Evolutionary conservation across 2,113 vertebrate genomes (phyloP), one percentile per base, ranked within the genome.

Genomic region (Lota lota): DNA sequence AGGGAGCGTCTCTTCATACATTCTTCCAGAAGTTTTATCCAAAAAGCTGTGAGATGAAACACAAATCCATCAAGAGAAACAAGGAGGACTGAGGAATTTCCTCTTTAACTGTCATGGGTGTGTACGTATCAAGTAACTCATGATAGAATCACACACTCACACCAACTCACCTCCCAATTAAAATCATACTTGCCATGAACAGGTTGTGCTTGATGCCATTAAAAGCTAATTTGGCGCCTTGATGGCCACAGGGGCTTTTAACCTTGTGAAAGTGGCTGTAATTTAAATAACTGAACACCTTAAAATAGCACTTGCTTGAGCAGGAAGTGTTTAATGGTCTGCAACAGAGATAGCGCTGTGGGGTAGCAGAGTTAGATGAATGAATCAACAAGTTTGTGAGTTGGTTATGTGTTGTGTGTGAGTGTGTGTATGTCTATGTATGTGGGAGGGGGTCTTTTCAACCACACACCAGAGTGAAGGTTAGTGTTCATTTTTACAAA

Each of bases 141-240:
- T 7, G 28, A 33, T 3, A 7, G 5, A 18, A n/a, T 5, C 10
- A 19, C 28, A 15, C 19, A 65, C n/a, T 33, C 68, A 59, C 17
- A 28, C 12, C 36, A 7, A 24, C 21, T 53, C 61, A 47, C 28
- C 28, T 36, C 17, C 21, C 50, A 21, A 12, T 1, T 3, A 21
- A 10, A 57, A 62, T 58, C 21, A 63, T 6, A 66, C 36, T 59
- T 70, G 58, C 40, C 51, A 59, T 21, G 8, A 65, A 71, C 73
- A 57, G 17, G 59, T 65, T 70, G 40, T 33, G 65, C 54, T 53
- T 47, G 58, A 28, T 22, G 40, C 50, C 69, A 80, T 83, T 82
- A 83, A 84, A 84, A 84, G 24, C 50, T 63, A 14, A 75, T 80
- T 74, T 66, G 19, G 62, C 19, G 58, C n/a, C 20, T 18, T 74